These are phyloP conservation scores for Sialis lutaria DNA, from an alignment of 2,888 invertebrate species.

Conservation along the genomic window DNA sequence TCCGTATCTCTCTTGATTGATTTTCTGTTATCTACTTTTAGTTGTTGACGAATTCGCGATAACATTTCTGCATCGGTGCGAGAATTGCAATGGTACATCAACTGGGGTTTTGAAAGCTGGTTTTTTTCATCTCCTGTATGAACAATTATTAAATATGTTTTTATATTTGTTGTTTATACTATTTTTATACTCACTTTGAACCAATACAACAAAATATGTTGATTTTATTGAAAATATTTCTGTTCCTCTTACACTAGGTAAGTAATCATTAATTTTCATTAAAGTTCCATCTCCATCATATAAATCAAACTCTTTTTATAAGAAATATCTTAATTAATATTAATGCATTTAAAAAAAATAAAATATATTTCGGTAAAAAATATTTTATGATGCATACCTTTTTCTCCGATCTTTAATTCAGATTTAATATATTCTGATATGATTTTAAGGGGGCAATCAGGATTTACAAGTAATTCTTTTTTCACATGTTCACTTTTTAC, in stretches of 20 bases:
- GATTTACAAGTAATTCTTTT: constrained; percentile 21
- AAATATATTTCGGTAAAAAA: too few relatives aligned
- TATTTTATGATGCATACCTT: constrained; percentile 8
- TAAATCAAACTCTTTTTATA: constrained; percentile 18
- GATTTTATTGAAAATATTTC: constrained; percentile 14
- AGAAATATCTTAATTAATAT: constrained; percentile 1
- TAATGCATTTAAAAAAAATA: too few relatives aligned
- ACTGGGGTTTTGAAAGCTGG: too few relatives aligned
- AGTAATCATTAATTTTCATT: constrained; percentile 13
- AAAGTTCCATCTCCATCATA: constrained; percentile 17
- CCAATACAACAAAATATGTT: constrained; percentile 16
- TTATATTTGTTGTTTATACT: too few relatives aligned
- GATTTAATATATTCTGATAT: constrained; percentile 21
- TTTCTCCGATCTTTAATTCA: constrained; percentile 12
- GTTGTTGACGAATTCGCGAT: too few relatives aligned
- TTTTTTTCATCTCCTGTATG: too few relatives aligned
- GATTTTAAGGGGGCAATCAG: constrained; percentile 22
- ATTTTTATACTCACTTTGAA: constrained; percentile 13
- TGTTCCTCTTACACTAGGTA: constrained; percentile 13
- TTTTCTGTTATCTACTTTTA: too few relatives aligned
- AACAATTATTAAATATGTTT: too few relatives aligned
- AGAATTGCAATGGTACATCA: too few relatives aligned
- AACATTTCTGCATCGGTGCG: too few relatives aligned
- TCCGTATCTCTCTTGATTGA: too few relatives aligned
- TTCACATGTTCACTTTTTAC: constrained; percentile 4